Evolutionary conservation across 1,140 invertebrate genomes (phyloP).

Genomic region (Drosophila orena): DNA sequence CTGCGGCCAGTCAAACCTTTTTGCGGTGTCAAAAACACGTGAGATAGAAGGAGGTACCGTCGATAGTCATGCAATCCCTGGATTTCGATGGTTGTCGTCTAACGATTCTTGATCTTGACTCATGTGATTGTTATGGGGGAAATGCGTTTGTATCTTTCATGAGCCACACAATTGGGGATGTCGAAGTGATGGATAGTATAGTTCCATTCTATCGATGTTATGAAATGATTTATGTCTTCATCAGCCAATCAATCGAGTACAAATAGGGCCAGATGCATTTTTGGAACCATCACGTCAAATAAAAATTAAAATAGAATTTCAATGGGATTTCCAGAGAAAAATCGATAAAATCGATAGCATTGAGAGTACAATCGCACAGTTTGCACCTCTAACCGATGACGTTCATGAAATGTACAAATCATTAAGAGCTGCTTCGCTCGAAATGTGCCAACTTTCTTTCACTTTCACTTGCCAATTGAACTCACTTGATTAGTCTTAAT

Average conservation of each 20-base stretch:
- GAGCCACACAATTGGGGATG: slow-evolving; percentile 40
- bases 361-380: slow-evolving; percentile 15
- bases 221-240: slow-evolving; percentile 24
- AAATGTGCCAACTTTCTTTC: slow-evolving; percentile 70
- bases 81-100: slow-evolving; percentile 14
- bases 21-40: slow-evolving; percentile 81
- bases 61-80: slow-evolving; percentile 23
- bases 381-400: slow-evolving; percentile 28
- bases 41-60: slow-evolving; percentile 34
- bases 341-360: slow-evolving; percentile 16
- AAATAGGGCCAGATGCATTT: background rate
- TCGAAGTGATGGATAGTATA: slow-evolving; percentile 24
- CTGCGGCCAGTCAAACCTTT: slow-evolving; percentile 80
- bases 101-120: slow-evolving; percentile 2
- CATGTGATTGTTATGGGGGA: slow-evolving; percentile 26
- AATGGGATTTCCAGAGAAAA: background rate
- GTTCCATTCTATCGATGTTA: slow-evolving; percentile 29
- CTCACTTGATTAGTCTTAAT: slow-evolving; percentile 74
- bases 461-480: slow-evolving; percentile 82
- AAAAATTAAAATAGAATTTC: slow-evolving; percentile 7
- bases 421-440: slow-evolving; percentile 40
- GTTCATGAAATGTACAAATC: slow-evolving; percentile 28
- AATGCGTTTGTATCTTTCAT: slow-evolving; percentile 46
- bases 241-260: slow-evolving; percentile 29
- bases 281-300: background rate